phyloP scores from a whole-genome alignment of 1,140 invertebrate genomes.

The Ectropis grisescens region DNA sequence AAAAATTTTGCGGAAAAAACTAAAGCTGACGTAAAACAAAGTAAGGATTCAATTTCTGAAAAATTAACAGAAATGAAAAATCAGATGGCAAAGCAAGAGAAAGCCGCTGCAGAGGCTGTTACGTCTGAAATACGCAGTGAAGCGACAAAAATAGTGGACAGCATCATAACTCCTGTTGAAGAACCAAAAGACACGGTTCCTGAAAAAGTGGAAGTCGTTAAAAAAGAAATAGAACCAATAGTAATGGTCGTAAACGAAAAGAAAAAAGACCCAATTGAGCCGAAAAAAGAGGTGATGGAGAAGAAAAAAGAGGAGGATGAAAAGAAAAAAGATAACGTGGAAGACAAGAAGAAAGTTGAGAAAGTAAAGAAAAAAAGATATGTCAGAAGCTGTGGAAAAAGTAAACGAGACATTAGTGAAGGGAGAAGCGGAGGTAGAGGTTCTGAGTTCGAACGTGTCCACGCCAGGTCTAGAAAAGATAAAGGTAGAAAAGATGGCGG shows the following conservation, averaged over 20 bases:
- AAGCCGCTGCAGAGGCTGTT: slow-evolving; percentile 7
- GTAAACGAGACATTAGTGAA: slow-evolving; percentile 55
- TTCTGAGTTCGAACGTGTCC: slow-evolving; percentile 63
- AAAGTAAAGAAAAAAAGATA: slow-evolving; percentile 21
- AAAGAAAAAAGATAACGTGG: too few relatives aligned
- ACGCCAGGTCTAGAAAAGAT: slow-evolving; percentile 39
- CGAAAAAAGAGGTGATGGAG: too few relatives aligned
- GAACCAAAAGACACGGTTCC: slow-evolving; percentile 29
- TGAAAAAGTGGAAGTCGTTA: slow-evolving; percentile 9
- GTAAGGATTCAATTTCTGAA: slow-evolving; percentile 28
- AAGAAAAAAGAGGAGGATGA: slow-evolving; percentile 19
- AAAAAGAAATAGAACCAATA: slow-evolving; percentile 54
- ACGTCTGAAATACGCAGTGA: slow-evolving; percentile 40
- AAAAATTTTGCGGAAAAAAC: slow-evolving; percentile 40
- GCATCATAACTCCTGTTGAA: slow-evolving; percentile 50
- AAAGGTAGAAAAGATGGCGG: slow-evolving; percentile 22
- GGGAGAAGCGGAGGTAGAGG: slow-evolving; percentile 60
- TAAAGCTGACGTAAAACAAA: slow-evolving; percentile 31
- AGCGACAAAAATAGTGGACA: slow-evolving; percentile 50
- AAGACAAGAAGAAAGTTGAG: too few relatives aligned
- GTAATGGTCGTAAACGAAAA: slow-evolving; percentile 62
- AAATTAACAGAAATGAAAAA: slow-evolving; percentile 43
- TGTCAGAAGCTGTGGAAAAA: too few relatives aligned
- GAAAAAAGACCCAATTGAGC: slow-evolving; percentile 24
- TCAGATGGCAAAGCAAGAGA: slow-evolving; percentile 34